These are phyloP conservation scores for Diploptera punctata DNA, from an alignment of 2,888 invertebrate genomes.

Conservation along the genomic window DNA sequence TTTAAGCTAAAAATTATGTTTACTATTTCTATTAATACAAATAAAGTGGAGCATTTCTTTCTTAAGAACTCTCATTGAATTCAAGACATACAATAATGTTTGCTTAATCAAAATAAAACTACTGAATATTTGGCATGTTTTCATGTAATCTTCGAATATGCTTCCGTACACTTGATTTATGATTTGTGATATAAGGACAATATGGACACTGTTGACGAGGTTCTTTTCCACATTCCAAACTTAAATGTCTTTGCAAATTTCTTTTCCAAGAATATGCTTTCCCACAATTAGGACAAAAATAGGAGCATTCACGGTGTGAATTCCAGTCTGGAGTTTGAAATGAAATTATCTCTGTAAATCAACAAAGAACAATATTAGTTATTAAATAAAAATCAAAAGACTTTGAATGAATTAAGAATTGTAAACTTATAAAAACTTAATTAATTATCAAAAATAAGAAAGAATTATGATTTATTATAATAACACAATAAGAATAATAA, in stretches of 20 bases:
- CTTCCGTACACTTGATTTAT: conserved; percentile 26
- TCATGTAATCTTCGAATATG: conserved; percentile 12
- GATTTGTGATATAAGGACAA: conserved; percentile 43
- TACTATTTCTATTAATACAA: too few relatives aligned
- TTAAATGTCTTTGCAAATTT: conserved; percentile 49
- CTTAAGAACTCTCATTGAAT: too few relatives aligned
- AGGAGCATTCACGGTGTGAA: background rate
- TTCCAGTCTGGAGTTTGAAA: background rate
- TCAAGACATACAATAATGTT: too few relatives aligned
- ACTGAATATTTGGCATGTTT: background rate
- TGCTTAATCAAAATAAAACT: too few relatives aligned
- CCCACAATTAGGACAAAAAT: conserved; percentile 24
- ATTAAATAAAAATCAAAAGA: background rate
- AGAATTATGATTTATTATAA: too few relatives aligned
- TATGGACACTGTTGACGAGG: conserved; percentile 47
- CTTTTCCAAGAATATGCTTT: conserved; percentile 21
- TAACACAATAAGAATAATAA: too few relatives aligned
- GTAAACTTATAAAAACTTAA: too few relatives aligned
- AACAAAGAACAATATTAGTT: background rate
- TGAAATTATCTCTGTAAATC: background rate
- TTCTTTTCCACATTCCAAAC: conserved; percentile 50
- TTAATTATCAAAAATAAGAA: too few relatives aligned
- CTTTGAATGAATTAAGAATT: background rate
- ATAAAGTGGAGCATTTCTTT: too few relatives aligned
- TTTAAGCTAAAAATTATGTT: too few relatives aligned